Conservation (phyloP, 1,140 invertebrate genomes). For the Drosophila kohkoa region DNA sequence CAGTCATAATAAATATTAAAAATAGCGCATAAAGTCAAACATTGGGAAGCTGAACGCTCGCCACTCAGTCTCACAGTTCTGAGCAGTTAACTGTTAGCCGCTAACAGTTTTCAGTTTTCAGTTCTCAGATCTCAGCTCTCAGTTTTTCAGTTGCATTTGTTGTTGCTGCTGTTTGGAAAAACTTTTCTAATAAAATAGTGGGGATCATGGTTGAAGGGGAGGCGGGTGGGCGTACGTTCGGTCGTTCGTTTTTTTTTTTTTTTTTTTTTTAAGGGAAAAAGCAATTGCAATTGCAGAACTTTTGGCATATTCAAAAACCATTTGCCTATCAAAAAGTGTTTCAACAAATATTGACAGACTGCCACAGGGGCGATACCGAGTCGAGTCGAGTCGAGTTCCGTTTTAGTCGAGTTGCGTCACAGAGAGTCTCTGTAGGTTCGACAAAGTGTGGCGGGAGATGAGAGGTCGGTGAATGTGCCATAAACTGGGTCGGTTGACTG, state of each 20-base stretch:
- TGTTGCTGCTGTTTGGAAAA: slow-evolving; percentile 39
- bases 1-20: slow-evolving; percentile 83
- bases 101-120: slow-evolving; percentile 1
- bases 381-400: slow-evolving; percentile 7
- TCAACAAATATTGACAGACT: slow-evolving; percentile 82
- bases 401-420: slow-evolving; percentile 11
- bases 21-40: slow-evolving; percentile 81
- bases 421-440: slow-evolving; percentile 4
- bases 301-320: slow-evolving; percentile 79
- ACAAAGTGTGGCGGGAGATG: neutral
- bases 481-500: neutral
- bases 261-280: slow-evolving; percentile 29
- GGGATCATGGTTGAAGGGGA: slow-evolving; percentile 23
- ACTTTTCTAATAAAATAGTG: slow-evolving; percentile 83
- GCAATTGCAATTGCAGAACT: slow-evolving; percentile 76
- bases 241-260: neutral
- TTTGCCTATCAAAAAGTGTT: slow-evolving; percentile 81
- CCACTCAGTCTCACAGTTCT: slow-evolving; percentile 7
- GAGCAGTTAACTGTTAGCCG: neutral
- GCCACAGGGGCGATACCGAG: slow-evolving; percentile 28
- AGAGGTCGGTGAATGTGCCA: neutral
- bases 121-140: too few relatives aligned
- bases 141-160: slow-evolving; percentile 23
- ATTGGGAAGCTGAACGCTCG: slow-evolving; percentile 48
- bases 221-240: neutral